phyloP scores from a whole-genome alignment of 2,888 invertebrate genomes.

The Pseudanteris insignis region DNA sequence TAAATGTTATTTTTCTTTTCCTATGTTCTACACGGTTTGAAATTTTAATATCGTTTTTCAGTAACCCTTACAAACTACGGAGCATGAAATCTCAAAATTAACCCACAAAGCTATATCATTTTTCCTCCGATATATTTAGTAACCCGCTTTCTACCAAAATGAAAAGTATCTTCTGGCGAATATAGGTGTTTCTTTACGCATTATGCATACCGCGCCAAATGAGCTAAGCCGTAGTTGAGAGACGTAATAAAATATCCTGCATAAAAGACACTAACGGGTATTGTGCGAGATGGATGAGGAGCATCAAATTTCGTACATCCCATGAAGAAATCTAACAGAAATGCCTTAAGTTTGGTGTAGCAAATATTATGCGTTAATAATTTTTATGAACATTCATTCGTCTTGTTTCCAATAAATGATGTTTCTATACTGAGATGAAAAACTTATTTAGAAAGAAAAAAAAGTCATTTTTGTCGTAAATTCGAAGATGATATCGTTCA shows the following conservation, averaged over 20 bases:
- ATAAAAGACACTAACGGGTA: constrained; percentile 22
- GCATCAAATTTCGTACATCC: constrained; percentile 18
- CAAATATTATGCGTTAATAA: no score
- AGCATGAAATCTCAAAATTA: constrained; percentile 8
- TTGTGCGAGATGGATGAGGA: constrained; percentile 9
- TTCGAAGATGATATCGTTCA: no score
- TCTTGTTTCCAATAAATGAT: no score
- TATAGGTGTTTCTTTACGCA: constrained; percentile 18
- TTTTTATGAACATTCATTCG: no score
- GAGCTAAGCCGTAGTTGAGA: constrained; percentile 7
- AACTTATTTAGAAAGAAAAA: no score
- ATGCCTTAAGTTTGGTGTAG: no score
- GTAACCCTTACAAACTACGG: not conserved
- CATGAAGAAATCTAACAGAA: constrained; percentile 6
- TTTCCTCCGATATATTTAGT: constrained; percentile 13
- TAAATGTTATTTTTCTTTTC: not conserved
- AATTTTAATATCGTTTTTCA: no score
- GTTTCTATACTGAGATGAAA: no score
- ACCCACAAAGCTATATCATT: constrained; percentile 17
- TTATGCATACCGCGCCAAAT: constrained; percentile 19
- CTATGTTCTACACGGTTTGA: no score
- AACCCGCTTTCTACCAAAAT: constrained; percentile 7
- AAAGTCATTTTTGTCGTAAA: no score
- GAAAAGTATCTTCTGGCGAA: constrained; percentile 19
- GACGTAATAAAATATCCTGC: constrained; percentile 25